Percentiles rank a stretch among this genome's conserved stretches.
phyloP scores from a whole-genome alignment of 2,113 vertebrate species.

The Urocitellus parryii region DNA sequence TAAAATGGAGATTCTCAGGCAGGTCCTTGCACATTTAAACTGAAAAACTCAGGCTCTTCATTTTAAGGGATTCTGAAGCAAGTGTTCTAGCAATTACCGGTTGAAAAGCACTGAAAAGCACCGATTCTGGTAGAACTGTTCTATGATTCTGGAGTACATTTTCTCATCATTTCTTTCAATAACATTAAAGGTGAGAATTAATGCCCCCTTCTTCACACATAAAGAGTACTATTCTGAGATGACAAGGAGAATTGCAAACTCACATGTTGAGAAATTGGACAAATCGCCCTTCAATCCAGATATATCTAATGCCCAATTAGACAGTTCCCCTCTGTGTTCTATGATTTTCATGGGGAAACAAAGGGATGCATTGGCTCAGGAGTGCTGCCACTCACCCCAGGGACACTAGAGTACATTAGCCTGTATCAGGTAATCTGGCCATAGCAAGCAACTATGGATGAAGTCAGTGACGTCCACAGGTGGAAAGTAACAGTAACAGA shows the following conservation, averaged over 20 bases:
- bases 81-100: neutral
- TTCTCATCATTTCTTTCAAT: neutral
- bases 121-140: neutral
- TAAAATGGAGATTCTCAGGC: constrained; percentile 12
- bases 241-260: constrained; percentile 3
- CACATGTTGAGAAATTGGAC: neutral
- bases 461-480: neutral
- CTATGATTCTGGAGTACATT: neutral
- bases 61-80: neutral
- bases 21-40: neutral
- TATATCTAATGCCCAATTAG: neutral
- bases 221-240: neutral
- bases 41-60: constrained; percentile 23
- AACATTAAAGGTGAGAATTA: neutral
- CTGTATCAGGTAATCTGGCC: neutral
- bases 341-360: neutral
- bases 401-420: neutral
- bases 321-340: neutral
- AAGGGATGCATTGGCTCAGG: neutral
- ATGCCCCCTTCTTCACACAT: neutral
- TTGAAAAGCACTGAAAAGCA: neutral
- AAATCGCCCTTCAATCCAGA: neutral
- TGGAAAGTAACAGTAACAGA: neutral
- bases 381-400: neutral
- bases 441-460: neutral